Evolutionary conservation across 2,888 invertebrate genomes (phyloP).

Genomic region (Pimpla rufipes): DNA sequence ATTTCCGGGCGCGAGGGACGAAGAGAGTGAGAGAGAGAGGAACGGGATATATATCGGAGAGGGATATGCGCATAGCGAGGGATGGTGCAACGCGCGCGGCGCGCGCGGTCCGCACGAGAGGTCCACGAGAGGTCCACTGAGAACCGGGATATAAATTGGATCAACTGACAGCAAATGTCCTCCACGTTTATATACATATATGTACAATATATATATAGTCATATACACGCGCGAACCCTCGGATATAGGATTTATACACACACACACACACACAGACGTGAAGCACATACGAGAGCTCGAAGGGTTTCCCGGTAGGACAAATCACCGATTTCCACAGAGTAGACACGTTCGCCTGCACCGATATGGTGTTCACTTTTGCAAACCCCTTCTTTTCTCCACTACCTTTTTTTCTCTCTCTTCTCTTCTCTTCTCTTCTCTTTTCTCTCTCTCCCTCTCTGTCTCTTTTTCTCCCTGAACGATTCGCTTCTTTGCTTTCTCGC

Average conservation of each 20-base stretch:
- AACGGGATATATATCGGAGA: too few species aligned
- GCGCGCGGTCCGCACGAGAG: conserved; percentile 56
- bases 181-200: conserved; percentile 36
- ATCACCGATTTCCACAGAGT: conserved; percentile 69
- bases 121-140: conserved; percentile 65
- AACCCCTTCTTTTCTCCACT: conserved; percentile 56
- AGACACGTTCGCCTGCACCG: conserved; percentile 68
- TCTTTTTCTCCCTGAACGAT: conserved; percentile 19
- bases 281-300: conserved; percentile 26
- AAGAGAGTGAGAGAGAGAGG: not conserved
- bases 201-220: not conserved
- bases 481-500: conserved; percentile 36
- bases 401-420: not conserved
- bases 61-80: conserved; percentile 25
- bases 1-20: conserved; percentile 45
- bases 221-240: too few species aligned
- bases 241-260: not conserved
- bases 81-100: conserved; percentile 36
- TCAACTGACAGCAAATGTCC: conserved; percentile 70
- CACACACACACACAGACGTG: not conserved
- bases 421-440: conserved; percentile 15
- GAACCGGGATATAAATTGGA: conserved; percentile 72
- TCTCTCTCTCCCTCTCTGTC: conserved; percentile 20
- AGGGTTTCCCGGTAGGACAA: conserved; percentile 66
- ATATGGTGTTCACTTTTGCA: conserved; percentile 58